phyloP scores from a whole-genome alignment of 2,888 invertebrate genomes.

The Ferrisia virgata region DNA sequence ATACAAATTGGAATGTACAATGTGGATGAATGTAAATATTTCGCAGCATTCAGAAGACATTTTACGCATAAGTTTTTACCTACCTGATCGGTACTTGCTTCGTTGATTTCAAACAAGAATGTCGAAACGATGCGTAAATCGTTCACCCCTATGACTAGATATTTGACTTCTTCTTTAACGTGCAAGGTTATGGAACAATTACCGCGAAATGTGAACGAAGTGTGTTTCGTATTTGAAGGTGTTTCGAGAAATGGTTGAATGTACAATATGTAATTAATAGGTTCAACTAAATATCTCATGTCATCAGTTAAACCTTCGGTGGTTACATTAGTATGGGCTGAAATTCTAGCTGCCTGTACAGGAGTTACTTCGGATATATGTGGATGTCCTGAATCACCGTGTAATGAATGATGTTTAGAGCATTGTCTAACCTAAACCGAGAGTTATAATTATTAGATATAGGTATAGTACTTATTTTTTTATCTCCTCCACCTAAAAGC shows the following conservation, averaged over 20 bases:
- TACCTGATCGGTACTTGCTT: background rate
- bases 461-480: too few relatives aligned
- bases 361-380: background rate
- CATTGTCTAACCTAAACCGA: too few relatives aligned
- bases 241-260: background rate
- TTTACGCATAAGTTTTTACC: too few relatives aligned
- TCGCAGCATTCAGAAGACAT: too few relatives aligned
- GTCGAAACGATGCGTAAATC: constrained; percentile 6
- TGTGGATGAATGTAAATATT: too few relatives aligned
- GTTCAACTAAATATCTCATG: constrained; percentile 15
- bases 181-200: background rate
- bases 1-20: background rate
- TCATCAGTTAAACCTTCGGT: background rate
- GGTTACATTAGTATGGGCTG: background rate
- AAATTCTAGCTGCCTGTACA: background rate
- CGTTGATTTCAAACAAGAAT: background rate
- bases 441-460: background rate
- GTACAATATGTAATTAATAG: background rate
- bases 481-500: too few relatives aligned
- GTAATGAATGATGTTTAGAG: background rate
- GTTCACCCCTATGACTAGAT: background rate
- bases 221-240: background rate
- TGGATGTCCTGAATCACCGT: background rate
- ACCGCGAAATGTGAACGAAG: background rate
- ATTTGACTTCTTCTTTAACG: background rate